Percentiles rank a stretch among this genome's conserved stretches.
Conservation (phyloP, 2,888 invertebrate species). For the Cheilosia grossa region DNA sequence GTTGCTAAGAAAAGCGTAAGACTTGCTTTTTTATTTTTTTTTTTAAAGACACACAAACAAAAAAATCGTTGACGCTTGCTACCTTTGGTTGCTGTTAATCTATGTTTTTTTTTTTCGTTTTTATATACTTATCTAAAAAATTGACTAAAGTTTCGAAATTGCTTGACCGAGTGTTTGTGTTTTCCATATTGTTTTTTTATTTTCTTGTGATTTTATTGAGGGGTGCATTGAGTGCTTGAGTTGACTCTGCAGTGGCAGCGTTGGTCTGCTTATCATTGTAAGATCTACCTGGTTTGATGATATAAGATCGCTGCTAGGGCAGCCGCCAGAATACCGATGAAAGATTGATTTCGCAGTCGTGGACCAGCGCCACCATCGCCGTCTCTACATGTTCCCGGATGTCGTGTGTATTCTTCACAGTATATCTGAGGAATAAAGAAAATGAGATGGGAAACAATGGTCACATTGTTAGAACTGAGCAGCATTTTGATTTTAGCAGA, state of each 20-base stretch:
- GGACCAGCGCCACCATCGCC: constrained; percentile 76
- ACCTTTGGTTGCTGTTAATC: constrained; percentile 39
- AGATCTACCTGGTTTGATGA: constrained; percentile 78
- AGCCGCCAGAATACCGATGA: constrained; percentile 70
- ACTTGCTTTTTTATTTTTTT: background rate
- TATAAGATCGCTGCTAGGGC: constrained; percentile 51
- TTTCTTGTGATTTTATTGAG: constrained; percentile 47
- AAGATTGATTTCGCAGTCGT: constrained; percentile 49
- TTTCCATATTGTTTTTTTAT: background rate
- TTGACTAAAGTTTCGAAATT: constrained; percentile 73
- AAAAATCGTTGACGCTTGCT: constrained; percentile 37
- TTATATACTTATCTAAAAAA: constrained; percentile 62
- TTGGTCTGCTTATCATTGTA: constrained; percentile 9
- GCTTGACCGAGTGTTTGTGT: constrained; percentile 60
- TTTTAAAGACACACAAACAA: background rate
- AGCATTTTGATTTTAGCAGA: too few relatives aligned
- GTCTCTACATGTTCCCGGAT: constrained; percentile 79
- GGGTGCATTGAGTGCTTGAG: constrained; percentile 50
- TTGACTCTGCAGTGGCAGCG: constrained; percentile 54
- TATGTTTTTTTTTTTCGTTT: constrained; percentile 10
- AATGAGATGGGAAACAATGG: background rate
- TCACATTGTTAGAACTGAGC: background rate
- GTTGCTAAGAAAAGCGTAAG: constrained; percentile 55
- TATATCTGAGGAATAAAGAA: constrained; percentile 78
- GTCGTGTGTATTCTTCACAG: constrained; percentile 80